Percentiles rank a stretch among this genome's conserved stretches.
phyloP scores from a whole-genome alignment of 2,888 invertebrate species.

The Hyles lineata region DNA sequence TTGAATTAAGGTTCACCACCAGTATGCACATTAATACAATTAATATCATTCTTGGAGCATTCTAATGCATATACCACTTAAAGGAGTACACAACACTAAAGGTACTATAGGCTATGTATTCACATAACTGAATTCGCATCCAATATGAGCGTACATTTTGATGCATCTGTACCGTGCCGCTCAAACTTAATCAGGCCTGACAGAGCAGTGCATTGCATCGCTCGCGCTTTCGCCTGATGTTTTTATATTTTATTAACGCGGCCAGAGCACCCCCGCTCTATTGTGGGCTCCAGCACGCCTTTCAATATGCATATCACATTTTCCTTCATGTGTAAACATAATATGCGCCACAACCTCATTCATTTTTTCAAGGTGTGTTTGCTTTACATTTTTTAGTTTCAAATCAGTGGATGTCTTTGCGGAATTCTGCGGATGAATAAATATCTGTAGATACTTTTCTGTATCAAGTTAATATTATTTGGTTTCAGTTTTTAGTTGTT shows the following conservation, averaged over 20 bases:
- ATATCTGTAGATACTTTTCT: too few relatives aligned
- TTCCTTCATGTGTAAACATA: conserved; percentile 25
- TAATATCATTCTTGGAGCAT: too few relatives aligned
- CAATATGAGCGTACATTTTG: not conserved
- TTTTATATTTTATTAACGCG: conserved; percentile 27
- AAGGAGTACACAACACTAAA: not conserved
- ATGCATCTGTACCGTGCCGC: conserved; percentile 3
- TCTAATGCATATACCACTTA: too few relatives aligned
- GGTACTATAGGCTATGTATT: not conserved
- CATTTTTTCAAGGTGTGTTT: conserved; percentile 1
- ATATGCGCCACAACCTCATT: conserved; percentile 16
- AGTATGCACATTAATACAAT: too few relatives aligned
- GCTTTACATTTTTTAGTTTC: not conserved
- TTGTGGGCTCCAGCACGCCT: conserved; percentile 20
- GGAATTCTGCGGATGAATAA: not conserved
- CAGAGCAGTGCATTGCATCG: conserved; percentile 21
- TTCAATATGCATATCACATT: conserved; percentile 26
- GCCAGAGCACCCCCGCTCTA: conserved; percentile 7
- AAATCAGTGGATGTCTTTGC: not conserved
- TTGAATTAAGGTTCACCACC: too few relatives aligned
- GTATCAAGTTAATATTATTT: too few relatives aligned
- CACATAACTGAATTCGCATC: too few relatives aligned
- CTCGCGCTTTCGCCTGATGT: conserved; percentile 13
- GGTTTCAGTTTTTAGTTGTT: too few relatives aligned
- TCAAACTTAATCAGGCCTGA: conserved; percentile 18